Evolutionary conservation across 2,113 vertebrate species (phyloP), one percentile per base, ranked within the genome.

Genomic region (Tichodroma muraria): DNA sequence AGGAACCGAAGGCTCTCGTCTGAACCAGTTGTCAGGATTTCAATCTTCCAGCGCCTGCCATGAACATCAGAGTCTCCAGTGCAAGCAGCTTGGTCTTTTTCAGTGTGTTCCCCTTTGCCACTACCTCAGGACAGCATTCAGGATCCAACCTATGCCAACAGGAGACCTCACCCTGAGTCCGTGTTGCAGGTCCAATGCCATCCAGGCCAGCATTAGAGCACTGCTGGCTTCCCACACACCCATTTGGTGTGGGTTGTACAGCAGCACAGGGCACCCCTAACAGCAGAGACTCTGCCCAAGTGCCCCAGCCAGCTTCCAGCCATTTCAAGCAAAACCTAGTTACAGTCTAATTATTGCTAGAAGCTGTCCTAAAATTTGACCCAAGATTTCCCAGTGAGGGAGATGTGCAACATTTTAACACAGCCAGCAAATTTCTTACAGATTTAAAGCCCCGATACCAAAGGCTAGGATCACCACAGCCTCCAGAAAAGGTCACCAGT

Each of bases 121-220:
- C 44, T 21, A 19, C 44, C 44, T 45, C 44, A 45, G 10, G 44
- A 10, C 44, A 45, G 44, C 44, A 20, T 20, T 45, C 44, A 45
- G 44, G 44, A 45, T 20, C 44, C 44, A 45, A 21, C 44, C 44
- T 45, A 19, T 45, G 44, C 44, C 44, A 45, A 45, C 19, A 45
- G 8, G 11, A 45, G 44, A 45, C 44, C 44, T 45, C 44, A 45
- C 44, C 44, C 5, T 45, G 44, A 45, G 8, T 45, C 44, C 44
- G 5, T 45, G 19, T 45, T 23, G 4, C 1, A 27, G 0, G 6
- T 19, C 11, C 31, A 8, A 12, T 0, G 5, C 16, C 18, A 19
- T 21, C 25, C 61, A 85, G 68, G 49, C 13, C 40, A 47, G 27
- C 27, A 8, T 4, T 33, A 38, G 44, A 38, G 24, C 54, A 12